Base-by-base conservation (phyloP, 2,797 vertebrate species). In the Masticophis lateralis region DNA sequence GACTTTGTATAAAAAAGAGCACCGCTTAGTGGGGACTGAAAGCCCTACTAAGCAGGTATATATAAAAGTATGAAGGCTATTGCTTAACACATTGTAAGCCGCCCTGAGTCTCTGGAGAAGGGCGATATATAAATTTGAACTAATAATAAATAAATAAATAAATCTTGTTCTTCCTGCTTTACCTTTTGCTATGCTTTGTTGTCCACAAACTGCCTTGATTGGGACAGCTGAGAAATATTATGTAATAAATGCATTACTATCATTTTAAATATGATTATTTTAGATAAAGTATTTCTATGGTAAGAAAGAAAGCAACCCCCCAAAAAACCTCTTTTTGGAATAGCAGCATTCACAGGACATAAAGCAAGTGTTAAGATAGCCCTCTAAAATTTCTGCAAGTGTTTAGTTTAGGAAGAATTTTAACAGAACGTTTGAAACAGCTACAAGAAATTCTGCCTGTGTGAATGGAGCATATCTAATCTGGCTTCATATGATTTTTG, bases 181-280 rank as follows among this genome's bases (percentile, higher is more conserved):
- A 43, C 9, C 37, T 22, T 22, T 79, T 22, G 7, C 51, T 10
- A 20, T 47, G 20, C 37, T 83, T 83, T 47, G 10, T 43, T 47
- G 20, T 83, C 3, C 10, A 22, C 10, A 47, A 47, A 12, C 37
- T 83, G 18, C 4, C 74, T 83, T 83, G 37, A 47, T 2, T 47
- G 74, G 20, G 2, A 43, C 10, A 43, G 9, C 74, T 47, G 37
- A 83, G 37, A 47, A 83, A 25, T 47, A 11, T 12, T 47, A 25
- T 25, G 37, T 25, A 47, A 83, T 83, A 83, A 47, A 83, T 47
- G 37, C 1, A 22, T 43, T 22, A 5, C 32, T 9, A 20, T 43
- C 8, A 43, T 95, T 94, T 91, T 94, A 2, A 63, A 61, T 43
- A n/a, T 1, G n/a, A 55, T 93, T 95, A 12, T 16, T 95, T 94